Conservation (phyloP, 2,113 vertebrate species). For the Pseudorhombus dupliciocellatus region DNA sequence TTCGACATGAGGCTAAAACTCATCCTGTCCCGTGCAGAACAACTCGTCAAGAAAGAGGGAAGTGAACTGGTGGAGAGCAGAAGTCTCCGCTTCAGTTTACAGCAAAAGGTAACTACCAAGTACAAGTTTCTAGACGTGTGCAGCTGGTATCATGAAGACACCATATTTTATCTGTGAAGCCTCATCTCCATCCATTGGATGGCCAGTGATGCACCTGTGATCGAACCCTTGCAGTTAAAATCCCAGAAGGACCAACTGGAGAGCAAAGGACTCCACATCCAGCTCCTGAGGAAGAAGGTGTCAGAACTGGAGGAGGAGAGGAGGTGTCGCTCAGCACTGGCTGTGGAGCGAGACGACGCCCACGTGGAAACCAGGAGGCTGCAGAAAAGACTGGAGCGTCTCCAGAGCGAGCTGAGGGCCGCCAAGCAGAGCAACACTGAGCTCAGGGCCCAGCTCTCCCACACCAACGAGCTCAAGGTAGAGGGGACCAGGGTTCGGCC, state of each 20-base stretch:
- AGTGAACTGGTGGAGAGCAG: conserved; percentile 85
- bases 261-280: conserved; percentile 88
- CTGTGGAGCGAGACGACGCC: conserved; percentile 82
- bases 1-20: conserved; percentile 88
- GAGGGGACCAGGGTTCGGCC: conserved; percentile 59
- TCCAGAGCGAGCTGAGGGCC: conserved; percentile 85
- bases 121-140: neutral
- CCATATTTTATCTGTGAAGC: too few relatives aligned
- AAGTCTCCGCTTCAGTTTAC: conserved; percentile 83
- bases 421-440: conserved; percentile 80
- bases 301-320: conserved; percentile 87
- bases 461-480: conserved; percentile 90
- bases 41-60: conserved; percentile 86
- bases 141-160: too few relatives aligned
- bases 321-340: conserved; percentile 76
- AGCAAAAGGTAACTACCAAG: conserved; percentile 83
- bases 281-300: conserved; percentile 88
- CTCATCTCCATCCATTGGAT: too few relatives aligned
- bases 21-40: conserved; percentile 84
- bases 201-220: too few relatives aligned
- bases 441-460: conserved; percentile 87
- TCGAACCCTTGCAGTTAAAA: conserved; percentile 80
- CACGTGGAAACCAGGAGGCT: conserved; percentile 79
- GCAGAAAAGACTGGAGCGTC: conserved; percentile 85
- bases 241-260: conserved; percentile 88